A percentile compares a stretch with the other conserved stretches of the same genome.
Evolutionary conservation across 2,113 vertebrate species (phyloP).

Genomic region (Physeter macrocephalus): DNA sequence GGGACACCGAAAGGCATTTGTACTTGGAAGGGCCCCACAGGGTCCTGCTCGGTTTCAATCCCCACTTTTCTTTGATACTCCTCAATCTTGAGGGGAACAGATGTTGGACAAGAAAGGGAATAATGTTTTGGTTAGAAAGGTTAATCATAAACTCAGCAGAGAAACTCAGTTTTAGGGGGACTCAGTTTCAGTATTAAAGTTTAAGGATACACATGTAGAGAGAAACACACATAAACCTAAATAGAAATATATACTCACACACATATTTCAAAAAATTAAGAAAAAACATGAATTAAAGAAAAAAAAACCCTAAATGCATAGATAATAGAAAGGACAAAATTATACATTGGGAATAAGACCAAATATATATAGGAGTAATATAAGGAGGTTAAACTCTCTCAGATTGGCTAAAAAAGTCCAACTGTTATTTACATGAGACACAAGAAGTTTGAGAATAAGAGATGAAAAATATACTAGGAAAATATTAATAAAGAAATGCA

Average conservation of each 20-base stretch:
- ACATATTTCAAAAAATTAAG: background rate
- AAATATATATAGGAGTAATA: background rate
- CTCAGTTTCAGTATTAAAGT: background rate
- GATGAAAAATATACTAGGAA: background rate
- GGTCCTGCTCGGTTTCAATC: background rate
- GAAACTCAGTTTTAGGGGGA: background rate
- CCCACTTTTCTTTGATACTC: background rate
- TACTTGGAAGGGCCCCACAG: background rate
- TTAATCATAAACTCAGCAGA: background rate
- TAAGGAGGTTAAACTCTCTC: background rate
- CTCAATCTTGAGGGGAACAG: background rate
- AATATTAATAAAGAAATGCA: background rate
- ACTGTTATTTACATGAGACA: background rate
- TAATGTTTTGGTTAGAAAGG: background rate
- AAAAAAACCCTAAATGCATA: background rate
- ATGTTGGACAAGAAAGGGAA: background rate
- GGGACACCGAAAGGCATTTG: background rate
- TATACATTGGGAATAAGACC: background rate
- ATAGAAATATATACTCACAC: background rate
- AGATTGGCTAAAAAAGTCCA: background rate
- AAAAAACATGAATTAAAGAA: background rate
- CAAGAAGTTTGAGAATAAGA: background rate
- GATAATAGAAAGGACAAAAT: background rate
- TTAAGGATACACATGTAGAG: background rate
- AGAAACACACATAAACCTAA: background rate